These are phyloP conservation scores for Petromus typicus DNA, from an alignment of 2,113 vertebrate species.

Conservation along the genomic window DNA sequence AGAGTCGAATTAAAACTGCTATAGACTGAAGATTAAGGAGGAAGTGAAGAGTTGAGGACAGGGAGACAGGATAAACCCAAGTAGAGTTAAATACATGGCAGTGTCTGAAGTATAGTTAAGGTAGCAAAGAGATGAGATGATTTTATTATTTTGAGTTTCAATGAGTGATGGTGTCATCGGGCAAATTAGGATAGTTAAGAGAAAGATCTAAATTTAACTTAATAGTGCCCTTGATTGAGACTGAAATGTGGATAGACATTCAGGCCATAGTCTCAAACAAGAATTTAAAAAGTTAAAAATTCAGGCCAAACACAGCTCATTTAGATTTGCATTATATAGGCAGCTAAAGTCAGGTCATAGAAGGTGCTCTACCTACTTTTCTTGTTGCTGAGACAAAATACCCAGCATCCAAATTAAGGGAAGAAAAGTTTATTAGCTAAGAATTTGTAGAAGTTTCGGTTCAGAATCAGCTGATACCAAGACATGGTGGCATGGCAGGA, in stretches of 20 bases:
- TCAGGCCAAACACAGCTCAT: neutral
- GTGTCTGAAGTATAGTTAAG: neutral
- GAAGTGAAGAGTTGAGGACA: neutral
- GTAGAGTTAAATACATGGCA: neutral
- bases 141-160: neutral
- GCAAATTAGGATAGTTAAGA: neutral
- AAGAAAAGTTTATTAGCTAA: neutral
- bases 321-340: neutral
- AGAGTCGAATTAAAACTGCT: neutral
- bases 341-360: neutral
- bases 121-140: neutral
- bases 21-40: neutral
- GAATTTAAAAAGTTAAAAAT: neutral
- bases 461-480: neutral
- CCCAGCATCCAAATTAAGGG: neutral
- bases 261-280: neutral
- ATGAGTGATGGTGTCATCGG: neutral
- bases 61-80: neutral
- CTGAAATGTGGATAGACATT: neutral
- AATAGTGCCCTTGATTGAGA: neutral
- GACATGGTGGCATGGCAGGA: neutral
- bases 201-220: conserved; percentile 18
- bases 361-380: neutral
- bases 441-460: neutral
- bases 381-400: neutral